Conservation (phyloP, 2,113 vertebrate genomes). For the Gulo gulo region DNA sequence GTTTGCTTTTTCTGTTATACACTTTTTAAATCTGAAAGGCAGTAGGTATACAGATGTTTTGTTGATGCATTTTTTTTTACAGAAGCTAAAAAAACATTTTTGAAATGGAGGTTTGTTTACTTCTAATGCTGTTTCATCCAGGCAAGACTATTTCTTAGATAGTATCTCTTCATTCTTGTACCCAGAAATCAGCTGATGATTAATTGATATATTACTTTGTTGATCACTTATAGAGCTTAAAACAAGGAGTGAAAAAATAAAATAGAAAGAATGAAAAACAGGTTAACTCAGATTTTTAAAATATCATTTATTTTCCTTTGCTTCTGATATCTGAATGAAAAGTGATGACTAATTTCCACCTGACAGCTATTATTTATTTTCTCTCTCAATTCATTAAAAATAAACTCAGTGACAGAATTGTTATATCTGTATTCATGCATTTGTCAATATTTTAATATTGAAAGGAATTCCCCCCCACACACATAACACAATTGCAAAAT, state of each 20-base stretch:
- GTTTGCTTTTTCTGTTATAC: neutral
- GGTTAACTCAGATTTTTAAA: neutral
- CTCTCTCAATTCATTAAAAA: neutral
- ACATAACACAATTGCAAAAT: neutral
- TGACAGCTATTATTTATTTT: neutral
- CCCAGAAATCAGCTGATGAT: neutral
- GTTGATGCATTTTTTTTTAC: neutral
- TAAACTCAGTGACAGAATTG: neutral
- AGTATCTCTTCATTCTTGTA: neutral
- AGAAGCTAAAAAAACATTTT: neutral
- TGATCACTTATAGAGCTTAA: neutral
- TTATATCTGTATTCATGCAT: neutral
- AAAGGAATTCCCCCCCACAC: neutral
- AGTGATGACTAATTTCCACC: neutral
- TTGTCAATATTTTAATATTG: neutral
- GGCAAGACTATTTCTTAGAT: neutral
- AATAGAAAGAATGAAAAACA: neutral
- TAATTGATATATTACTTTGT: neutral
- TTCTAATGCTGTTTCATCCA: neutral
- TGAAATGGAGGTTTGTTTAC: neutral
- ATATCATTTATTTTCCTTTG: neutral
- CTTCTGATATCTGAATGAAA: neutral
- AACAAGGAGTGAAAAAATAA: neutral
- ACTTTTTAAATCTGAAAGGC: neutral
- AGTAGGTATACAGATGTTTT: neutral